Percentiles rank a stretch among this genome's conserved stretches.
These are phyloP conservation scores for Anarsia innoxiella DNA, from an alignment of 2,888 invertebrate species.

Conservation along the genomic window DNA sequence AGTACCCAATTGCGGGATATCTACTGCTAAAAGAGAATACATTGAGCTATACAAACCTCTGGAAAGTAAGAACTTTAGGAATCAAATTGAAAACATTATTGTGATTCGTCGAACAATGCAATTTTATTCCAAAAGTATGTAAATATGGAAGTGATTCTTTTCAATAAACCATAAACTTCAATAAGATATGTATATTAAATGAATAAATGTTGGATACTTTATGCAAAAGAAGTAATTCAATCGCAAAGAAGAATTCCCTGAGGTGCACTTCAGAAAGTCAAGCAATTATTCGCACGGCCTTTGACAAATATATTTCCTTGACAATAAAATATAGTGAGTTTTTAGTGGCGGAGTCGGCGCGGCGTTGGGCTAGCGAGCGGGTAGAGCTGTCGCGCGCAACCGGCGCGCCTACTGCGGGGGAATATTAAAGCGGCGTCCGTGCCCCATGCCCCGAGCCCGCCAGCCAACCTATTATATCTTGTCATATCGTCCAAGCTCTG, in stretches of 20 bases:
- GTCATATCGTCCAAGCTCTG: slow-evolving; percentile 35
- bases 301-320: slow-evolving; percentile 69
- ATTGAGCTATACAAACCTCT: too few species aligned
- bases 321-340: slow-evolving; percentile 69
- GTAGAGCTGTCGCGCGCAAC: slow-evolving; percentile 63
- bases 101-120: too few species aligned
- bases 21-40: too few species aligned
- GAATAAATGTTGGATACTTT: slow-evolving; percentile 14
- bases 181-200: background rate
- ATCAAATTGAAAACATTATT: too few species aligned
- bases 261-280: slow-evolving; percentile 44
- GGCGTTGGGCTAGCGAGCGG: slow-evolving; percentile 44
- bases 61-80: too few species aligned
- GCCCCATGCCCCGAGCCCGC: too few species aligned
- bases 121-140: too few species aligned
- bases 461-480: slow-evolving; percentile 47
- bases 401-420: slow-evolving; percentile 58
- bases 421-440: slow-evolving; percentile 61
- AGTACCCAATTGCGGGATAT: slow-evolving; percentile 12
- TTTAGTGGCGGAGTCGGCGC: slow-evolving; percentile 49
- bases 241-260: slow-evolving; percentile 31
- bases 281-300: slow-evolving; percentile 60
- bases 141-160: too few species aligned
- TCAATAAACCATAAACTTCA: too few species aligned
- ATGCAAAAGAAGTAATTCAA: slow-evolving; percentile 22